Base-by-base conservation (phyloP, 2,113 vertebrate species). In the Propithecus coquereli region DNA sequence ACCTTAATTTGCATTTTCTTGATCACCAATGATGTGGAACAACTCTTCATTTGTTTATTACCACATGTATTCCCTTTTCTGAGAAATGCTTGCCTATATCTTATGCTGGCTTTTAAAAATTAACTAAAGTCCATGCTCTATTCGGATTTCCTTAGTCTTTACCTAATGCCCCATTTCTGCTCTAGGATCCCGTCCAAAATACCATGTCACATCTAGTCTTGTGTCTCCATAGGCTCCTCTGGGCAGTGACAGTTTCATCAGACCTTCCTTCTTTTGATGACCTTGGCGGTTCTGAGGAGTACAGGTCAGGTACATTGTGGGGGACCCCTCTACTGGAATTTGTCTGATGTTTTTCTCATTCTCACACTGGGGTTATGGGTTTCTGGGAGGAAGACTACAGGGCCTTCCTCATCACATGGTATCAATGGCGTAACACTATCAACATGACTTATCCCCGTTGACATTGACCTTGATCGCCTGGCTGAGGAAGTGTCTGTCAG, bases 161-260 rank as follows among this genome's bases (percentile, higher is more conserved):
- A n/a, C 23, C 65, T 47, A 34, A 59, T 34, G 16, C 34, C 52
- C 40, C 12, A 37, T 45, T 71, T 91, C 50, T 63, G 59, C 63
- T 84, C 68, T 13, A 65, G 68, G 57, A 32, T 47, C 61, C 6
- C 61, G 5, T 66, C 43, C 37, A 61, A 30, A n/a, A 65, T 4
- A 17, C 12, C 2, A 2, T 8, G 5, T 30, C 8, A 34, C 43
- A 23, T 4, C 61, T 23, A 22, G 18, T 23, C 3, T 2, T 12
- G 3, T 4, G 50, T 79, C 32, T 45, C 83, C 50, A 9, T 18
- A 6, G 47, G 65, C 20, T 5, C 20, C 52, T 18, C 63, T 71
- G 22, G 20, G 40, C 37, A 8, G 30, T 70, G 76, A 45, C 4
- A 20, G 10, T n/a, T 43, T 80, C 4, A 6, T 4, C 34, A 9